Evolutionary conservation across 2,797 vertebrate genomes (phyloP), one percentile per base, ranked within the genome.

Genomic region (Stomatorhinus walkeri): DNA sequence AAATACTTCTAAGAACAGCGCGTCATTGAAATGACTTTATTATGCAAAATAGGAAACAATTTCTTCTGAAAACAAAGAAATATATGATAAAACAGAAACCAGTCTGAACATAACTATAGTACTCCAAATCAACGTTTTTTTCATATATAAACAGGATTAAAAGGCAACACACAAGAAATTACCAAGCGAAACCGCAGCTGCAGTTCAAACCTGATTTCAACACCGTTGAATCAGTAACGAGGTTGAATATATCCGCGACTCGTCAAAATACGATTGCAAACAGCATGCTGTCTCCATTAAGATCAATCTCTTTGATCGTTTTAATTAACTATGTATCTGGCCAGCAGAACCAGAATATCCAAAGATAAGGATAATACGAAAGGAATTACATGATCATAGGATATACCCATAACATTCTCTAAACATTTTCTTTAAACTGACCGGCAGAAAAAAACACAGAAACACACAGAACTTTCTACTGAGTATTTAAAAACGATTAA

Each of bases 261-360:
- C 95, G n/a, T 95, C 95, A 89, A 88, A 61, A 68, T 94, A 95
- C 95, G 95, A 96, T 93, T 94, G 94, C 95, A 96, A 96, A 95
- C 95, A 96, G 94, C 95, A 95, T 95, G 95, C 95, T 94, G 56
- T 95, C 87, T 95, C 95, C 94, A 95, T 93, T 79, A 96, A 93
- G 94, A 96, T 96, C 93, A 95, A 95, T 96, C 95, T 96, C 90
- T 91, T 90, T 91, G 93, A 93, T 95, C 91, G 92, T 91, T 90
- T 95, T 96, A 94, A 93, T 94, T 95, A 95, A 95, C 94, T 96
- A 94, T 96, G 94, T 95, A 94, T 97, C 97, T 94, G 97, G 95
- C 97, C 97, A 97, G 97, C 97, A 98, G 97, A 97, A 96, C 96
- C 95, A 96, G 94, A 94, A 93, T 95, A 93, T 94, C 92, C 90